Evolutionary conservation across 2,888 invertebrate genomes (phyloP).

Genomic region (Ennomos quercinarius): DNA sequence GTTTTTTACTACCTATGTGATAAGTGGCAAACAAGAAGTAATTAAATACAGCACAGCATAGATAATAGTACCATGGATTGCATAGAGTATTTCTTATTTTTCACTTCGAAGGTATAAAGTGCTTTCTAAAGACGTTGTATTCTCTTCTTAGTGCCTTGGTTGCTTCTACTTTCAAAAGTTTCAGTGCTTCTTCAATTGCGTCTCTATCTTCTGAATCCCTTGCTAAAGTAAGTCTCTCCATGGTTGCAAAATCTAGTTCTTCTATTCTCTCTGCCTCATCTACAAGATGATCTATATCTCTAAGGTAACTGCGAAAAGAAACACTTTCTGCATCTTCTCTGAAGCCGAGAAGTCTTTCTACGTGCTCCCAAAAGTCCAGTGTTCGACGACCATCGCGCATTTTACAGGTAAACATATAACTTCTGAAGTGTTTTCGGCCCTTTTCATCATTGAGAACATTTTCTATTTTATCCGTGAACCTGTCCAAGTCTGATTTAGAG

Average conservation of each 20-base stretch:
- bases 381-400: slow-evolving; percentile 69
- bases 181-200: slow-evolving; percentile 65
- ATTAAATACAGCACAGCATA: no score
- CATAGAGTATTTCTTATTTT: slow-evolving; percentile 12
- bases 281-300: slow-evolving; percentile 65
- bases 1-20: no score
- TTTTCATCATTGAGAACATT: slow-evolving; percentile 79
- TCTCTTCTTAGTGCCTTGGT: slow-evolving; percentile 73
- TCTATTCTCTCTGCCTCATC: slow-evolving; percentile 74
- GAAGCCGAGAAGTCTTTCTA: slow-evolving; percentile 66
- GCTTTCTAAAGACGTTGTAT: slow-evolving; percentile 69
- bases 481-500: slow-evolving; percentile 78
- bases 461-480: slow-evolving; percentile 81
- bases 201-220: slow-evolving; percentile 67
- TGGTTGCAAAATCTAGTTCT: slow-evolving; percentile 73
- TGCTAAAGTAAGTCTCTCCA: slow-evolving; percentile 69
- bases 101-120: slow-evolving; percentile 53
- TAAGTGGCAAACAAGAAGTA: no score
- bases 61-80: no score
- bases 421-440: slow-evolving; percentile 74
- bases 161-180: slow-evolving; percentile 68
- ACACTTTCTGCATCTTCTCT: slow-evolving; percentile 64
- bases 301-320: slow-evolving; percentile 61
- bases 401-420: slow-evolving; percentile 76
- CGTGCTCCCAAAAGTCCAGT: slow-evolving; percentile 75